These are phyloP conservation scores for Odontomyia ornata DNA, from an alignment of 2,888 invertebrate species.

Conservation along the genomic window DNA sequence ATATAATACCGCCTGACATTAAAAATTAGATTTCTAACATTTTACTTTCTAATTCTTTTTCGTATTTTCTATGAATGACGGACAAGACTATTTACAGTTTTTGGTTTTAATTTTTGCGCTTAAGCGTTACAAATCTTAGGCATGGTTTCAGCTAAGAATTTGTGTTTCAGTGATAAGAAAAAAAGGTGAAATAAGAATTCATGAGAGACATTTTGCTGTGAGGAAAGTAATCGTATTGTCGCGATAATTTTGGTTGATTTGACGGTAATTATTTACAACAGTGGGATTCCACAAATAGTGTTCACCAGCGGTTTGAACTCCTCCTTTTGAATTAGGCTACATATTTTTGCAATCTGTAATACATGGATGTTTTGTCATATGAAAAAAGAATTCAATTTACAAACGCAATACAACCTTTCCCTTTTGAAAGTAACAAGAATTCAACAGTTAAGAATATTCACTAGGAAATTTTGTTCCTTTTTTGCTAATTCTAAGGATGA, in stretches of 20 bases:
- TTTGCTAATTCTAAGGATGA: no score
- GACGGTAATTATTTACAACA: slow-evolving; percentile 12
- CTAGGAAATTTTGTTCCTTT: not conserved
- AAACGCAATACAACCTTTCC: not conserved
- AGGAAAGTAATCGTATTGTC: slow-evolving; percentile 6
- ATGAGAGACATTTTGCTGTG: slow-evolving; percentile 1
- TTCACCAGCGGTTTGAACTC: slow-evolving; percentile 8
- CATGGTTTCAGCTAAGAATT: not conserved
- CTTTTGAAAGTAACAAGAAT: slow-evolving; percentile 25
- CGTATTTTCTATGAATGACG: slow-evolving; percentile 32
- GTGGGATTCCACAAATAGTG: not conserved
- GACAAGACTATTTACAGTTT: slow-evolving; percentile 39
- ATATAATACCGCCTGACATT: slow-evolving; percentile 42
- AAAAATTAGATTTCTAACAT: slow-evolving; percentile 23
- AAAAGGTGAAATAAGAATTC: not conserved
- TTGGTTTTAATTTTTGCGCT: no score
- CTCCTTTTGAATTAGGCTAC: not conserved
- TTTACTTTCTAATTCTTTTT: slow-evolving; percentile 28
- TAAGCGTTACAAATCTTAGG: not conserved
- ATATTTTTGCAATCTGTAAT: not conserved
- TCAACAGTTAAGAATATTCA: slow-evolving; percentile 9
- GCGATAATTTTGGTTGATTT: not conserved
- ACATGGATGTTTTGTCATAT: not conserved
- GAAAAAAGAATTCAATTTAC: not conserved
- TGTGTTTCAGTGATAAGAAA: no score